Evolutionary conservation across 2,113 vertebrate genomes (phyloP).

Genomic region (Dicerorhinus sumatrensis): DNA sequence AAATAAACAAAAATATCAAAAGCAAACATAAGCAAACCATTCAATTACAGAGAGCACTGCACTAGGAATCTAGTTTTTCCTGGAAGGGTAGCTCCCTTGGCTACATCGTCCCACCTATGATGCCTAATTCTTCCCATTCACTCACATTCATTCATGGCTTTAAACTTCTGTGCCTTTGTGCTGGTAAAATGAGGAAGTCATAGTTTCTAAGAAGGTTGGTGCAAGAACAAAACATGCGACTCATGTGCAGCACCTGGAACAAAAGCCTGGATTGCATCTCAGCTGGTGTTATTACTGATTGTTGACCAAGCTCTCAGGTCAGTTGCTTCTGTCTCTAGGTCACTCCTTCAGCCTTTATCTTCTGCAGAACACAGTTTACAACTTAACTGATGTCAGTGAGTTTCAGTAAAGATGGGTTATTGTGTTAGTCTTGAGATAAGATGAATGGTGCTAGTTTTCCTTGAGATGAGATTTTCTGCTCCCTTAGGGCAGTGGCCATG

Average conservation of each 20-base stretch:
- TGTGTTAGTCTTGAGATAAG: not conserved
- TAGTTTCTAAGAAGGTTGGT: not conserved
- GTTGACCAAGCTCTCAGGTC: not conserved
- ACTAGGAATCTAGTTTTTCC: not conserved
- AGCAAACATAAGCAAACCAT: not conserved
- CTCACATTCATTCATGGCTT: too few species aligned
- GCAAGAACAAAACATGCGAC: not conserved
- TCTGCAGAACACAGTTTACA: not conserved
- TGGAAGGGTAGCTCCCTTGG: not conserved
- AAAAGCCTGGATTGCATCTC: rapidly evolving
- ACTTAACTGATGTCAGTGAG: not conserved
- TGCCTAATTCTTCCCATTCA: not conserved
- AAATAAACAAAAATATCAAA: not conserved
- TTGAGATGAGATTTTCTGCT: not conserved
- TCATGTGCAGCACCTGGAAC: not conserved
- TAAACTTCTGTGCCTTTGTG: too few species aligned
- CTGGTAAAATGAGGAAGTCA: not conserved
- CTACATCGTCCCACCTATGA: not conserved
- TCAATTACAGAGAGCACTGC: not conserved
- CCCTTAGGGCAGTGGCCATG: too few species aligned
- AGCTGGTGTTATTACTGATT: too few species aligned
- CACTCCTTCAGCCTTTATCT: not conserved
- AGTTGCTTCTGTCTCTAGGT: not conserved
- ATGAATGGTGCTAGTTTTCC: not conserved
- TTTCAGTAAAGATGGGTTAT: not conserved